Evolutionary conservation across 2,797 vertebrate genomes (phyloP).

Genomic region (Octomys mimax): DNA sequence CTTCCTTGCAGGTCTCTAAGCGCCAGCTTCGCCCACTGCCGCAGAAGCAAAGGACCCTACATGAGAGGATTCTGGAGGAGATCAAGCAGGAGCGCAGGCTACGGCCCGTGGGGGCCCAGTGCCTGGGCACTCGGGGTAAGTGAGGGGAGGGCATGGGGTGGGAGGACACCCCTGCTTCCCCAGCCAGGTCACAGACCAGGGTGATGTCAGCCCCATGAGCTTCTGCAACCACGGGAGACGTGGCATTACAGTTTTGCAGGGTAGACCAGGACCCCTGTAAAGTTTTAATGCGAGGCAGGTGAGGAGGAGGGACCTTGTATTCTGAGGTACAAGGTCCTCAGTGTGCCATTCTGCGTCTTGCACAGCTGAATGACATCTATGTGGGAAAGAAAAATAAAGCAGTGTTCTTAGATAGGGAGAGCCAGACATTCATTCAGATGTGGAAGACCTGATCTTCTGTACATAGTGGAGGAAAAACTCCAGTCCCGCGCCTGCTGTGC

Average conservation of each 20-base stretch:
- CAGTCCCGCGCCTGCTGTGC: neutral
- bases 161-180: neutral
- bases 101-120: constrained; percentile 89
- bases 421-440: neutral
- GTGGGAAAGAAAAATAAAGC: neutral
- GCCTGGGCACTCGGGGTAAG: constrained; percentile 84
- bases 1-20: constrained; percentile 91
- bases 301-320: neutral
- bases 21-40: constrained; percentile 94
- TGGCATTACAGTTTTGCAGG: neutral
- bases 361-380: neutral
- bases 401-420: neutral
- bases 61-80: constrained; percentile 95
- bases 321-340: neutral
- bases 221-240: neutral
- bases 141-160: neutral
- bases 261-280: neutral
- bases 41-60: constrained; percentile 92
- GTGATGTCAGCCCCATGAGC: neutral
- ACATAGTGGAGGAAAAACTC: neutral
- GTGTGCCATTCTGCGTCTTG: neutral
- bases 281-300: neutral
- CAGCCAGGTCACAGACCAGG: neutral
- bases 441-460: neutral
- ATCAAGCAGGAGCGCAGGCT: constrained; percentile 96